Base-by-base conservation (phyloP, 2,113 vertebrate species). In the Burhinus oedicnemus region DNA sequence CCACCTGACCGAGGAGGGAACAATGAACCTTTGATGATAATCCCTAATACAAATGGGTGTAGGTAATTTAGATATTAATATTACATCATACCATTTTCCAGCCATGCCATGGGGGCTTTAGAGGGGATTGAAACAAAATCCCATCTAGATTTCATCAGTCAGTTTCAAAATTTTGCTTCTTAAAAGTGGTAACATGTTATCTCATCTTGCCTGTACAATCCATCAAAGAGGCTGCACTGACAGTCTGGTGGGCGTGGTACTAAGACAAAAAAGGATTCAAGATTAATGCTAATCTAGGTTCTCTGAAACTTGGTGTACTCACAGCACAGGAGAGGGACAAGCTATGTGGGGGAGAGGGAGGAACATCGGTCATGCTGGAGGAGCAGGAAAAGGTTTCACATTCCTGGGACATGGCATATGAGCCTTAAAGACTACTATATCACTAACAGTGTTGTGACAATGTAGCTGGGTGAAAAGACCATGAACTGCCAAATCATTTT, bases 291-390 rank as follows among this genome's bases (percentile, higher is more conserved):
- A 22, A 2, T 25, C 11, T 51, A 38, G 2, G 12, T 23, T 4
- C 7, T 27, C 27, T 89, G 49, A 79, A 36, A 32, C 13, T n/a
- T 42, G 14, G 8, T 66, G 40, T 38, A 52, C 12, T 40, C 25
- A 49, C 8, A 79, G 15, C n/a, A 54, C 1, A 1, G 17, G 26
- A 44, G 44, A 77, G 22, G 17, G 26, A 57, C 16, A 83, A 55
- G 16, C 7, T 45, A 8, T 2, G 0, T 34, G 5, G 3, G 8
- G 22, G 12, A 76, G 11, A 66, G 4, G 13, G 14, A 51, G 58
- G 47, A 65, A 27, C 2, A 19, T 47, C 1, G 4, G 30, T 60
- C 29, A 86, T 32, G 23, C 18, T 38, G 58, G 77, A 77, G 26
- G 4, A 44, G 6, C 5, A 70, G 81, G 45, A 74, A n/a, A 29